Conservation (phyloP, 2,888 invertebrate species). For the Rhagonycha lutea region DNA sequence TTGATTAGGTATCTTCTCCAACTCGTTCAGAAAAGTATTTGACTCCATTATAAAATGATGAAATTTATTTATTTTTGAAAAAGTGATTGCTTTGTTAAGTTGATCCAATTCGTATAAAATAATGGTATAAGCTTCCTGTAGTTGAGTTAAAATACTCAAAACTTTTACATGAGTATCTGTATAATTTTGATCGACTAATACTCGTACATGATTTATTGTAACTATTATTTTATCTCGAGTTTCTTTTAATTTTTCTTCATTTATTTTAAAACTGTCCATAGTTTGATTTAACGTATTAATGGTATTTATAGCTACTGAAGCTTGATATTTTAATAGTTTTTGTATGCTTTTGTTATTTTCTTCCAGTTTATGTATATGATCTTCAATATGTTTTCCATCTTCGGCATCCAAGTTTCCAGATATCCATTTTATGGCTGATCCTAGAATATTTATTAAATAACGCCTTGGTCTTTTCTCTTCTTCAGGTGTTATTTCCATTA, state of each 20-base stretch:
- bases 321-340: neutral
- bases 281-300: neutral
- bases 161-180: neutral
- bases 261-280: neutral
- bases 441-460: neutral
- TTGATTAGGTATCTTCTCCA: neutral
- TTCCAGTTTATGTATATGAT: neutral
- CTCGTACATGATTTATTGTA: neutral
- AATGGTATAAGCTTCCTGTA: neutral
- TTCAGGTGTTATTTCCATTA: neutral
- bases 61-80: neutral
- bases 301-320: neutral
- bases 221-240: neutral
- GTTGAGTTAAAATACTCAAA: neutral
- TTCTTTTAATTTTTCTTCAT: neutral
- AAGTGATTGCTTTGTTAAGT: neutral
- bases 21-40: neutral
- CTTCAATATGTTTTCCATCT: neutral
- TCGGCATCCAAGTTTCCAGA: neutral
- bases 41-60: neutral
- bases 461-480: neutral
- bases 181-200: neutral
- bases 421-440: neutral
- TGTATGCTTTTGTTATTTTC: neutral
- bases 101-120: neutral